phyloP scores from a whole-genome alignment of 1,140 invertebrate genomes.

The Nautilus pompilius region DNA sequence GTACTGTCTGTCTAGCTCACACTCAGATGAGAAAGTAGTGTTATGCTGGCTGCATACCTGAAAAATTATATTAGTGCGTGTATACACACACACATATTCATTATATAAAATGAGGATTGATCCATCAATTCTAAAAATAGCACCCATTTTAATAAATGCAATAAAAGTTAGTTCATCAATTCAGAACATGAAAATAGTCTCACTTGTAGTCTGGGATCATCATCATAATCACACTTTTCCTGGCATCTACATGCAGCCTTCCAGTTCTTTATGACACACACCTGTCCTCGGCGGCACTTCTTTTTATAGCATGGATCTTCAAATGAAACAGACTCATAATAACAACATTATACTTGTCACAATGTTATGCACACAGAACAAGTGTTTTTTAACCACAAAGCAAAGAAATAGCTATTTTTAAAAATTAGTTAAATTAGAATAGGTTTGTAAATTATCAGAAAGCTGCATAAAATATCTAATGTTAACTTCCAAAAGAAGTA shows the following conservation, averaged over 20 bases:
- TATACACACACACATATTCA: not conserved
- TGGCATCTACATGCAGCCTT: not conserved
- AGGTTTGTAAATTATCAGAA: no score
- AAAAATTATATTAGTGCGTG: conserved; percentile 1
- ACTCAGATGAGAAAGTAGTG: conserved; percentile 28
- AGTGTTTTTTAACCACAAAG: no score
- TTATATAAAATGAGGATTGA: not conserved
- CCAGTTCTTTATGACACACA: conserved; percentile 17
- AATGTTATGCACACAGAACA: no score
- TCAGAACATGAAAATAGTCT: not conserved
- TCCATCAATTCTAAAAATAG: not conserved
- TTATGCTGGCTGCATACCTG: conserved; percentile 38
- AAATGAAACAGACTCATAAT: conserved; percentile 1
- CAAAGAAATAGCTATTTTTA: no score
- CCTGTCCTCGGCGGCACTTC: conserved; percentile 26
- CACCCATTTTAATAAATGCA: not conserved
- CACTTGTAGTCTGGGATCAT: not conserved
- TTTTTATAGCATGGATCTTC: conserved; percentile 29
- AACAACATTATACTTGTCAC: no score
- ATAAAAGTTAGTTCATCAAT: not conserved
- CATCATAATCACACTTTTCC: conserved; percentile 20
- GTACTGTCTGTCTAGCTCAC: conserved; percentile 29
- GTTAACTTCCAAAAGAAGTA: no score
- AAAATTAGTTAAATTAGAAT: no score
- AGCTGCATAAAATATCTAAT: no score